Conservation (phyloP, 2,797 vertebrate genomes). For the Lithobates sylvaticus region DNA sequence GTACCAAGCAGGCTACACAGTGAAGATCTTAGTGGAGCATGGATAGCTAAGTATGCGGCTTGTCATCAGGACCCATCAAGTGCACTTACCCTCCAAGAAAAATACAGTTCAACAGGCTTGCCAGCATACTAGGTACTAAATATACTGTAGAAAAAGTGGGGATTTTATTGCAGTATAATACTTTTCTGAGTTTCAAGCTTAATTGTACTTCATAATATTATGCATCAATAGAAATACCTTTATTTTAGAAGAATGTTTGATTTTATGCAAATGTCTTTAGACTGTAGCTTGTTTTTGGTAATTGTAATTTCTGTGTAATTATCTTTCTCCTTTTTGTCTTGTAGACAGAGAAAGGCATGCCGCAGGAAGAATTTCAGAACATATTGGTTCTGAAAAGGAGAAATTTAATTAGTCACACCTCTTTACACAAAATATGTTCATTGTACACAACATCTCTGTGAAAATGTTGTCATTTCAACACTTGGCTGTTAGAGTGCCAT, state of each 20-base stretch:
- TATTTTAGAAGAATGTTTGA: slow-evolving; percentile 42
- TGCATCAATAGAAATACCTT: slow-evolving; percentile 43
- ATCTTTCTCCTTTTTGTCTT: slow-evolving; percentile 45
- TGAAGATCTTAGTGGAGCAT: no score
- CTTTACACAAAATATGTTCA: slow-evolving; percentile 54
- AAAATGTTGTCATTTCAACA: slow-evolving; percentile 60
- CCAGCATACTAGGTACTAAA: not conserved
- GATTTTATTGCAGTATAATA: not conserved
- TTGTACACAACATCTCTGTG: slow-evolving; percentile 38
- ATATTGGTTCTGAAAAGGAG: slow-evolving; percentile 47
- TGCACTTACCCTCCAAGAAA: no score
- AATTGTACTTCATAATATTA: slow-evolving; percentile 35
- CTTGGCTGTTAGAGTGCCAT: slow-evolving; percentile 50
- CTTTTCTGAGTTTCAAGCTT: slow-evolving; percentile 10
- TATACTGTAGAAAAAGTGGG: not conserved
- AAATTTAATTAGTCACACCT: slow-evolving; percentile 63
- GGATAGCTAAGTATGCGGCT: no score
- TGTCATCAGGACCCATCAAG: no score
- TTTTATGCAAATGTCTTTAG: slow-evolving; percentile 53
- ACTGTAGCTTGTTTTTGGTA: slow-evolving; percentile 50
- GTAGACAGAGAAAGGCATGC: slow-evolving; percentile 40
- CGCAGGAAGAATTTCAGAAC: slow-evolving; percentile 46
- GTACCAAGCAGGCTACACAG: no score
- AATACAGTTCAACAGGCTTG: not conserved
- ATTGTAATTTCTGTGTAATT: slow-evolving; percentile 60